Conservation (phyloP, 2,113 vertebrate species). For the rat (Rattus norvegicus) region GRCr8 NC_086020.1:42187001-42187500, state of each 20-base stretch:
- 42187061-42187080: not conserved
- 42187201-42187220: conserved; percentile 11
- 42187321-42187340: not conserved
- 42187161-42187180: not conserved
- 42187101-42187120: not conserved
- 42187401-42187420: not conserved
- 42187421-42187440: not conserved
- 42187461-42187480: conserved; percentile 22
- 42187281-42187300: conserved; percentile 36
- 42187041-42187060: not conserved
- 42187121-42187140: not conserved
- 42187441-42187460: not conserved
- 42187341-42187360: conserved; percentile 40
- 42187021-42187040: not conserved
- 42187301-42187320: not conserved
- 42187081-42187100: not conserved
- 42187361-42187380: conserved; percentile 15
- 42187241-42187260: conserved; percentile 32
- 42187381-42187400: not conserved
- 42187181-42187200: not conserved
- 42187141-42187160: not conserved
- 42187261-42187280: not conserved
- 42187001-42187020: not conserved
- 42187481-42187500: not conserved
- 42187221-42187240: conserved; percentile 22